phyloP scores from a whole-genome alignment of 2,113 vertebrate genomes.

The Xiphophorus maculatus region DNA sequence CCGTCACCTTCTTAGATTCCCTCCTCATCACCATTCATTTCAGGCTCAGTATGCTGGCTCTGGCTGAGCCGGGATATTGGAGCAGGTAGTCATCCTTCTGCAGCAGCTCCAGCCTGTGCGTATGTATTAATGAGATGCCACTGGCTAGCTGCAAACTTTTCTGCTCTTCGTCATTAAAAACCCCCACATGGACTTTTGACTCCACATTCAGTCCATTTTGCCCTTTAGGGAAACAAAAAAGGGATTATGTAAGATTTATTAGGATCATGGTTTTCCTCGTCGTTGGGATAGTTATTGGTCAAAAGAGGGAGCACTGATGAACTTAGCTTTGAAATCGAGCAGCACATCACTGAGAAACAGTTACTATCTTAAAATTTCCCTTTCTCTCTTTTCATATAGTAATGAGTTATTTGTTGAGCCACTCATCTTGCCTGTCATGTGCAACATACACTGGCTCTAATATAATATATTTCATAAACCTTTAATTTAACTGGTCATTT shows the following conservation, averaged over 20 bases:
- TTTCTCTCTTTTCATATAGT: not conserved
- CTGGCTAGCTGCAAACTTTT: conserved; percentile 65
- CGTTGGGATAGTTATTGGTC: conserved; percentile 76
- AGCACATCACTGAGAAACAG: not conserved
- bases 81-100: conserved; percentile 60
- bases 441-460: not conserved
- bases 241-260: conserved; percentile 83
- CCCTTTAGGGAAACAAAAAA: conserved; percentile 72
- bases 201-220: conserved; percentile 64
- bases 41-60: conserved; percentile 34
- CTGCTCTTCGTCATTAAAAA: conserved; percentile 66
- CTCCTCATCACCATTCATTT: conserved; percentile 43
- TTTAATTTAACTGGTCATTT: not conserved
- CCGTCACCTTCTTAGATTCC: conserved; percentile 48
- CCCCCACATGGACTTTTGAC: conserved; percentile 71
- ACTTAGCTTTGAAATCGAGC: conserved; percentile 64
- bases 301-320: conserved; percentile 19
- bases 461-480: not conserved
- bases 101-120: conserved; percentile 35
- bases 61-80: conserved; percentile 37
- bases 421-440: not conserved
- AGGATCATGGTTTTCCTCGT: conserved; percentile 82
- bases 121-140: conserved; percentile 70
- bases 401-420: not conserved
- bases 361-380: not conserved